A percentile compares a stretch with the other conserved stretches of the same genome.
Conservation (phyloP, 2,888 invertebrate species). For the Agrotis ipsilon region DNA sequence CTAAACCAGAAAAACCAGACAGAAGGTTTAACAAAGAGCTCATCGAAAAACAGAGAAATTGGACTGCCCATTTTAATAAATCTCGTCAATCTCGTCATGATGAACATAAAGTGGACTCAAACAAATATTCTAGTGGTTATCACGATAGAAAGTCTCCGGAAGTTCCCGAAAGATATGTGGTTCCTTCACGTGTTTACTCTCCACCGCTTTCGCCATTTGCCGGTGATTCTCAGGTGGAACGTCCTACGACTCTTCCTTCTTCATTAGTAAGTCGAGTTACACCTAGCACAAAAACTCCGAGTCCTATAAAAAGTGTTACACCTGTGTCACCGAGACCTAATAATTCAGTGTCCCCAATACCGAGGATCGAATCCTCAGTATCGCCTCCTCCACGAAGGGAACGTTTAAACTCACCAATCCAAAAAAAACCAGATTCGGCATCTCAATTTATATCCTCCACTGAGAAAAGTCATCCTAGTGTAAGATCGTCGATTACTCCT, state of each 20-base stretch:
- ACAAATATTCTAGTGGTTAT: slow-evolving; percentile 78
- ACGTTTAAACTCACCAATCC: slow-evolving; percentile 73
- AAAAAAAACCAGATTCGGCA: slow-evolving; percentile 69
- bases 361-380: slow-evolving; percentile 75
- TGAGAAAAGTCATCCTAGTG: slow-evolving; percentile 74
- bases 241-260: slow-evolving; percentile 85
- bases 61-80: slow-evolving; percentile 97
- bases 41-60: slow-evolving; percentile 97
- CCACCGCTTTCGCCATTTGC: slow-evolving; percentile 91
- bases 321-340: slow-evolving; percentile 80
- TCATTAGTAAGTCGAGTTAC: slow-evolving; percentile 81
- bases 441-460: slow-evolving; percentile 65
- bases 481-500: slow-evolving; percentile 75
- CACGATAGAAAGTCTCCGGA: slow-evolving; percentile 86
- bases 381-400: slow-evolving; percentile 78
- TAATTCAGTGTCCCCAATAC: slow-evolving; percentile 74
- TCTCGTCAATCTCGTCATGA: slow-evolving; percentile 91
- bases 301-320: slow-evolving; percentile 83
- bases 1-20: slow-evolving; percentile 96
- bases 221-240: slow-evolving; percentile 89
- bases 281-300: slow-evolving; percentile 84
- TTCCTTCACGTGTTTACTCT: slow-evolving; percentile 88
- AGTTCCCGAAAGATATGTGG: slow-evolving; percentile 80
- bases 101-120: slow-evolving; percentile 81
- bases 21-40: slow-evolving; percentile 96